Evolutionary conservation across 2,888 invertebrate genomes (phyloP), one percentile per base, ranked within the genome.

Genomic region (Nemotelus nigrinus): DNA sequence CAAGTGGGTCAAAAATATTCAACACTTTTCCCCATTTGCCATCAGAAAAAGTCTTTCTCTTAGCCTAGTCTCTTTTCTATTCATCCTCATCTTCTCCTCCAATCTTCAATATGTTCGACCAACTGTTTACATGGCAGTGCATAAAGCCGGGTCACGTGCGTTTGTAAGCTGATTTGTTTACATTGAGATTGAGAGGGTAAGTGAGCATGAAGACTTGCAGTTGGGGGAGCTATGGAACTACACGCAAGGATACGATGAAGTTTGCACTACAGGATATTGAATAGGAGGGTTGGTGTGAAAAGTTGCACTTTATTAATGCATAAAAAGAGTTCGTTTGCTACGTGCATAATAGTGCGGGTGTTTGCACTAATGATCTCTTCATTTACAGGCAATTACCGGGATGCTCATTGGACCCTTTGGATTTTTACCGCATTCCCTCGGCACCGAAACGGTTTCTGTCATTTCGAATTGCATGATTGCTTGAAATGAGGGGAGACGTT

Each of bases 111-210:
- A 65, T 76, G 57, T 60, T 65, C 53, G 43, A 57, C 64, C 50
- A 25, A 65, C 44, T 78, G 72, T 77, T 78, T 78, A 77, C 78
- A 77, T 60, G 25, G 25, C 65, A 60, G 48, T 65, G 77, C 78
- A 78, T 63, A 67, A 72, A 71, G 63, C 64, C 71, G 74, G 60
- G 79, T 78, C 79, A 79, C 79, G 79, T 79, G 79, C 79, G 64
- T 53, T 72, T 78, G 78, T 74, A 78, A 79, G 65, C 63, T 55
- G 76, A 78, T 76, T 79, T 79, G 79, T 78, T 79, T 79, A 79
- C 78, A 78, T 77, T 78, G 55, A 55, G 63, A 67, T 65, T 76
- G 57, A 45, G 58, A 65, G 67, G 57, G 67, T 41, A 43, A 53
- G 41, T 57, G 72, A 43, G 72, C 45, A 63, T 47, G 47, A 75